phyloP scores from a whole-genome alignment of 1,140 invertebrate species.

The Drosophila watanabei region DNA sequence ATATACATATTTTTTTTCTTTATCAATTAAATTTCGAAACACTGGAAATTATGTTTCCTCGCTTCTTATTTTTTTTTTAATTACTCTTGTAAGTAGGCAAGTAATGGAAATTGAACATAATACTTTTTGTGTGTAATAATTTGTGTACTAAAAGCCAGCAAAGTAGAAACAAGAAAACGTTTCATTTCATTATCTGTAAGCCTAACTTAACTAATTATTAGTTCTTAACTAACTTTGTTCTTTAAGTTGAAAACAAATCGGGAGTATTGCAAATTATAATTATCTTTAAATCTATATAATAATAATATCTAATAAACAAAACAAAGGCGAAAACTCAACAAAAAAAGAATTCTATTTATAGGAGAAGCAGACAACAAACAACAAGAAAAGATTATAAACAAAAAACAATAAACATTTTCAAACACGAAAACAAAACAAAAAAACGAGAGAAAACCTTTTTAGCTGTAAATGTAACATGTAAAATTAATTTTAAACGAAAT shows the following conservation, averaged over 20 bases:
- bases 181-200: constrained; percentile 70
- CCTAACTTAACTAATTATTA: constrained; percentile 66
- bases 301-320: constrained; percentile 32
- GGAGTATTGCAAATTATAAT: constrained; percentile 78
- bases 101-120: constrained; percentile 62
- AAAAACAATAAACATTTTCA: constrained; percentile 41
- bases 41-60: constrained; percentile 32
- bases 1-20: constrained; percentile 25
- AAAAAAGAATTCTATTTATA: constrained; percentile 52
- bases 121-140: constrained; percentile 57
- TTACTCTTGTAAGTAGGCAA: constrained; percentile 60
- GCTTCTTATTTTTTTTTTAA: constrained; percentile 28
- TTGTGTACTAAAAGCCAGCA: constrained; percentile 49
- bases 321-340: constrained; percentile 37
- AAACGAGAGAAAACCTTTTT: constrained; percentile 61
- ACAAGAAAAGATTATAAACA: constrained; percentile 44
- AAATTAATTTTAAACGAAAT: constrained; percentile 75
- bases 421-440: constrained; percentile 28
- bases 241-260: constrained; percentile 71
- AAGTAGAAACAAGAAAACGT: constrained; percentile 62
- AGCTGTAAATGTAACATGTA: constrained; percentile 78
- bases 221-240: constrained; percentile 46
- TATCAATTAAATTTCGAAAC: constrained; percentile 10
- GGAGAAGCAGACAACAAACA: constrained; percentile 61
- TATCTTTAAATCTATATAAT: constrained; percentile 37